Evolutionary conservation across 2,888 invertebrate genomes (phyloP).

Genomic region (Hyposoter dolosus): DNA sequence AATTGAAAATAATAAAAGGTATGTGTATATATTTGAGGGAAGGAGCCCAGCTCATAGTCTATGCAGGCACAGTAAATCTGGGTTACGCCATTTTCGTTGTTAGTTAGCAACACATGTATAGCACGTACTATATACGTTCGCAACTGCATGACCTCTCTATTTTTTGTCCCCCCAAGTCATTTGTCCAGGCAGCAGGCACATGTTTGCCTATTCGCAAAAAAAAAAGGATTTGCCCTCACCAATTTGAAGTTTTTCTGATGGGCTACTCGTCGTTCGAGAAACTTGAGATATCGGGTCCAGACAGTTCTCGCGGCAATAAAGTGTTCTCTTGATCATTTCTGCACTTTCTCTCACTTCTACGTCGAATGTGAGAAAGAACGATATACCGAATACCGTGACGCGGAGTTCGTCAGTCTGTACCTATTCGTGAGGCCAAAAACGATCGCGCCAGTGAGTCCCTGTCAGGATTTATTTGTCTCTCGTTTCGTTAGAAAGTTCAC

Average conservation of each 20-base stretch:
- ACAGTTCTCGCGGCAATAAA: conserved; percentile 24
- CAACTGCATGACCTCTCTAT: neutral
- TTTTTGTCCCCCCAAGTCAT: neutral
- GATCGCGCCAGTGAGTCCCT: conserved; percentile 51
- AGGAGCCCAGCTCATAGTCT: neutral
- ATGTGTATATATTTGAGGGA: neutral
- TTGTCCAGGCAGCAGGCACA: conserved; percentile 22
- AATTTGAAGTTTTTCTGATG: conserved; percentile 12
- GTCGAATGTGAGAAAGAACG: conserved; percentile 37
- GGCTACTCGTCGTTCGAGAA: conserved; percentile 1
- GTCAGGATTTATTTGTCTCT: conserved; percentile 64
- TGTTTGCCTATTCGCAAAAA: conserved; percentile 5
- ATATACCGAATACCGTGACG: conserved; percentile 20
- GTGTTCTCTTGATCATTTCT: conserved; percentile 20
- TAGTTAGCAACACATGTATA: conserved; percentile 1
- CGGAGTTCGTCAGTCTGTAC: neutral
- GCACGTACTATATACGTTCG: neutral
- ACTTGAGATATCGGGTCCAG: conserved; percentile 8
- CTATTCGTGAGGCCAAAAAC: conserved; percentile 23
- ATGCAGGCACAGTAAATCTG: conserved; percentile 9
- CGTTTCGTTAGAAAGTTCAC: conserved; percentile 36
- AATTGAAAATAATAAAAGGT: neutral
- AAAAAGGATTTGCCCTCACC: neutral
- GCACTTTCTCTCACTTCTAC: neutral
- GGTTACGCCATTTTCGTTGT: conserved; percentile 8